Evolutionary conservation across 2,797 vertebrate genomes (phyloP).

Genomic region (Parauchenoglanis punctatus): DNA sequence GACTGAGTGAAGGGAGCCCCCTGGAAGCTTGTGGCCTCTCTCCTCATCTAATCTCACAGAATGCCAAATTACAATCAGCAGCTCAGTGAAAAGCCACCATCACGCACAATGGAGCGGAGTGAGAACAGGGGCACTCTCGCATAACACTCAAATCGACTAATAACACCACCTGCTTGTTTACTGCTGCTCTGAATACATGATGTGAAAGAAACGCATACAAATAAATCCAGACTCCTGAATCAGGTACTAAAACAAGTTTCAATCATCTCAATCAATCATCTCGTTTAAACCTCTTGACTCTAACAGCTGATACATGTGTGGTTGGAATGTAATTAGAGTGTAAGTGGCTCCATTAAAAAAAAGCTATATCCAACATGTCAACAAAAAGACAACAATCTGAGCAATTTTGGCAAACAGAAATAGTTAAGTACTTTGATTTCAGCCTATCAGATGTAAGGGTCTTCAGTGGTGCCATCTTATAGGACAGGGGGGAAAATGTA

Average conservation of each 20-base stretch:
- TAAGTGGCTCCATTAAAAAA: not conserved
- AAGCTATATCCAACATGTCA: not conserved
- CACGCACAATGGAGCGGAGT: conserved; percentile 67
- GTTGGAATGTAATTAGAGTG: not conserved
- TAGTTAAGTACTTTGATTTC: not conserved
- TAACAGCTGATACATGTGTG: not conserved
- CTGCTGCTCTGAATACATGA: not conserved
- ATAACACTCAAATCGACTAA: conserved; percentile 33
- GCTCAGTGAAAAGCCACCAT: conserved; percentile 66
- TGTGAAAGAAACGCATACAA: not conserved
- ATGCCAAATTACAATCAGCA: conserved; percentile 67
- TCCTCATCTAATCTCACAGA: conserved; percentile 72
- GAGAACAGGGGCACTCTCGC: conserved; percentile 38
- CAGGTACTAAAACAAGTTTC: not conserved
- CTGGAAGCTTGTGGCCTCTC: conserved; percentile 67
- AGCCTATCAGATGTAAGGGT: not conserved
- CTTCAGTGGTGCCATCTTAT: not conserved
- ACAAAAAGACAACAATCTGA: not conserved
- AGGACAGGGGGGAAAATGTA: not conserved
- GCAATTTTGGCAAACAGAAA: not conserved
- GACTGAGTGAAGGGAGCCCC: conserved; percentile 68
- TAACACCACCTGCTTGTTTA: conserved; percentile 26
- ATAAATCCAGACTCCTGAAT: not conserved
- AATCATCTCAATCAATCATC: not conserved
- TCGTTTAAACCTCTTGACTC: conserved; percentile 7